A percentile compares a stretch with the other conserved stretches of the same genome.
These are phyloP conservation scores for Rhabditoides inermis DNA, from an alignment of 2,888 invertebrate genomes.

Conservation along the genomic window DNA sequence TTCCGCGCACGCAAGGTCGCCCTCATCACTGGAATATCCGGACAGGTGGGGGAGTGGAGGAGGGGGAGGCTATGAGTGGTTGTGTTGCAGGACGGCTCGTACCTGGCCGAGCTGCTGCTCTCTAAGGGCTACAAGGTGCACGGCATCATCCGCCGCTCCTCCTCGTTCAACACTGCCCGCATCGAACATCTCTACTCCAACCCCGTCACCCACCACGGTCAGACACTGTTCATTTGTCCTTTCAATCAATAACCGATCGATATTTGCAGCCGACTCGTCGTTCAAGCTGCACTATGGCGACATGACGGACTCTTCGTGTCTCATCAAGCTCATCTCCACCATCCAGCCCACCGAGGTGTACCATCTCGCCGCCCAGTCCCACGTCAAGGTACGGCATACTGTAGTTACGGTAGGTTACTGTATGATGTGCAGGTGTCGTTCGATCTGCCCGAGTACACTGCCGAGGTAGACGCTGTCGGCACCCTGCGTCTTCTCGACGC, in stretches of 20 bases:
- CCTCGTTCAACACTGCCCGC: slow-evolving; percentile 79
- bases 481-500: slow-evolving; percentile 82
- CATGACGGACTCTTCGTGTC: slow-evolving; percentile 90
- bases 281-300: slow-evolving; percentile 89
- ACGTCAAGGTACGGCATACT: slow-evolving; percentile 81
- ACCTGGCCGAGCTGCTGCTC: slow-evolving; percentile 83
- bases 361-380: slow-evolving; percentile 95
- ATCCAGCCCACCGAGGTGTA: slow-evolving; percentile 77
- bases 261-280: slow-evolving; percentile 59
- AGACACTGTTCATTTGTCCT: neutral
- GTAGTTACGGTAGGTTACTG: too few species aligned
- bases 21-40: slow-evolving; percentile 89
- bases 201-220: slow-evolving; percentile 69
- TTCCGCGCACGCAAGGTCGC: slow-evolving; percentile 63
- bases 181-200: slow-evolving; percentile 91
- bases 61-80: neutral
- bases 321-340: slow-evolving; percentile 74
- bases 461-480: slow-evolving; percentile 92
- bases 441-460: slow-evolving; percentile 95
- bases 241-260: neutral
- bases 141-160: slow-evolving; percentile 76
- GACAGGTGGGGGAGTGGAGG: slow-evolving; percentile 68
- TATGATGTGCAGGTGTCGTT: slow-evolving; percentile 73
- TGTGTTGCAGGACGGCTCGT: slow-evolving; percentile 80
- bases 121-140: slow-evolving; percentile 83